phyloP scores from a whole-genome alignment of 2,797 vertebrate species.

The Peromyscus aztecus region DNA sequence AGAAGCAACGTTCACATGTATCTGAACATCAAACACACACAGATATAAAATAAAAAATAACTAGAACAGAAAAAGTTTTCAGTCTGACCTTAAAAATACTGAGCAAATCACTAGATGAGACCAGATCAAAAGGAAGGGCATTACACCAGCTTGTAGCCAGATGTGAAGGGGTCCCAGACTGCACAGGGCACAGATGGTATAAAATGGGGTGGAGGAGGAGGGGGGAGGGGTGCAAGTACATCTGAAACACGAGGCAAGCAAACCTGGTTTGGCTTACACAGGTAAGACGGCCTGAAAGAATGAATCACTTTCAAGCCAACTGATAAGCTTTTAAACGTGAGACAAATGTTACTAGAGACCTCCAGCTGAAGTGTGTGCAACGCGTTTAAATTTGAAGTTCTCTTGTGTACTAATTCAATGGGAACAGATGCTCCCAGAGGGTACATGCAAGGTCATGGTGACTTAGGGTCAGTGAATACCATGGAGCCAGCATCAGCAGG shows the following conservation, averaged over 20 bases:
- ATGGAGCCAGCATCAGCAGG: not conserved
- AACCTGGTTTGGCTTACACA: slow-evolving; percentile 73
- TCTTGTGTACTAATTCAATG: slow-evolving; percentile 12
- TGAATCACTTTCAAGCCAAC: slow-evolving; percentile 41
- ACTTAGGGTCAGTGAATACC: not conserved
- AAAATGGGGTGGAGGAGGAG: slow-evolving; percentile 49
- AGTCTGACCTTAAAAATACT: slow-evolving; percentile 81
- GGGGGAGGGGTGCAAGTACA: slow-evolving; percentile 30
- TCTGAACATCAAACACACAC: slow-evolving; percentile 79
- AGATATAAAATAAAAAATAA: slow-evolving; percentile 81
- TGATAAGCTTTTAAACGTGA: slow-evolving; percentile 68
- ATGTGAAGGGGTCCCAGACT: slow-evolving; percentile 75
- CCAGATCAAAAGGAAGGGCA: slow-evolving; percentile 82
- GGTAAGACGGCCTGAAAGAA: slow-evolving; percentile 56
- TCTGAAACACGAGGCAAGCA: slow-evolving; percentile 65
- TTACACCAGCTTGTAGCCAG: slow-evolving; percentile 80
- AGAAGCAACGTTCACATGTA: slow-evolving; percentile 70
- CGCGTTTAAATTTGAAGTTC: not conserved
- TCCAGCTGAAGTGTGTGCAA: not conserved
- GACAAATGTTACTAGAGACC: slow-evolving; percentile 41
- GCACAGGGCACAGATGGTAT: slow-evolving; percentile 80
- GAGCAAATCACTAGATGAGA: slow-evolving; percentile 80
- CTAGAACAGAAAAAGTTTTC: slow-evolving; percentile 77
- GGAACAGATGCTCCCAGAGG: slow-evolving; percentile 2
- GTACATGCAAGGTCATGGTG: not conserved